Percentiles rank a stretch among this genome's conserved stretches.
phyloP scores from a whole-genome alignment of 2,888 invertebrate genomes.

The Crocallis elinguaria region DNA sequence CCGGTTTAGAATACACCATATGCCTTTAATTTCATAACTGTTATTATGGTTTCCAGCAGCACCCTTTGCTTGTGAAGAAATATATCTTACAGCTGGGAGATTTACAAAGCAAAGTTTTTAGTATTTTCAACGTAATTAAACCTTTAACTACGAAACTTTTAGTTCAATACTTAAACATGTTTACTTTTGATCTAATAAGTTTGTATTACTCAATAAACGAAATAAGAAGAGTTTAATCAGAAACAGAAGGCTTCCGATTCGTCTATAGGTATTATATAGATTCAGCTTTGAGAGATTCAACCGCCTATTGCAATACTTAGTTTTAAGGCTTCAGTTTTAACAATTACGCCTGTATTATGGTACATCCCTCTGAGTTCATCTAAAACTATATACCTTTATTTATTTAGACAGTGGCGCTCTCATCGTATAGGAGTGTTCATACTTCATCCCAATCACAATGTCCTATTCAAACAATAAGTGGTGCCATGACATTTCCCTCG shows the following conservation, averaged over 20 bases:
- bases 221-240: too few species aligned
- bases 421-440: slow-evolving; percentile 41
- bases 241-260: too few species aligned
- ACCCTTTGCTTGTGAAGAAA: slow-evolving; percentile 14
- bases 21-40: slow-evolving; percentile 35
- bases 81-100: slow-evolving; percentile 12
- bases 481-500: slow-evolving; percentile 67
- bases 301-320: too few species aligned
- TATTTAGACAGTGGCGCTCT: background rate
- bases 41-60: slow-evolving; percentile 29
- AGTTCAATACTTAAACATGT: too few species aligned
- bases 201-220: too few species aligned
- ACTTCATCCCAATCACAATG: slow-evolving; percentile 52
- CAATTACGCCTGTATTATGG: too few species aligned
- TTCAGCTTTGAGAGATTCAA: too few species aligned
- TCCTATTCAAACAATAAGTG: slow-evolving; percentile 51
- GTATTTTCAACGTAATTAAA: background rate
- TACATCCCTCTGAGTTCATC: too few species aligned
- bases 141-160: too few species aligned
- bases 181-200: too few species aligned
- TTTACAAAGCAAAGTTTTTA: slow-evolving; percentile 3
- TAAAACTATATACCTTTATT: background rate
- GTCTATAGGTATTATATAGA: too few species aligned
- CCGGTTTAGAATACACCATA: slow-evolving; percentile 35
- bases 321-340: too few species aligned